Conservation (phyloP, 2,888 invertebrate species). For the Alsophila aescularia region DNA sequence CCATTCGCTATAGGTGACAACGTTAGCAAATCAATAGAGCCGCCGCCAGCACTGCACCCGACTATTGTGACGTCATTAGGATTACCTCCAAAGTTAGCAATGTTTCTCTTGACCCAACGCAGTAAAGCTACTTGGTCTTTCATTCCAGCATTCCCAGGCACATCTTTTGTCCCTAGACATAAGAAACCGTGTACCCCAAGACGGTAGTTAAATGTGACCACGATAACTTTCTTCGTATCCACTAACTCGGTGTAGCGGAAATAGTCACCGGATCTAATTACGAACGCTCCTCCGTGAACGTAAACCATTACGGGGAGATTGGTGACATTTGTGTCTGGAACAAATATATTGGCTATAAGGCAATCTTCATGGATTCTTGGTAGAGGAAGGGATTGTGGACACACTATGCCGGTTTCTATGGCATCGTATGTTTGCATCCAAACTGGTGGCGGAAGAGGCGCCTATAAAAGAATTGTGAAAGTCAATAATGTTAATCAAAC, state of each 20-base stretch:
- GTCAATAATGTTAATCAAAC: background rate
- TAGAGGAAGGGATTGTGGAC: slow-evolving; percentile 10
- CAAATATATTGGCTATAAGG: slow-evolving; percentile 27
- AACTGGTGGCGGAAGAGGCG: slow-evolving; percentile 21
- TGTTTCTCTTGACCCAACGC: slow-evolving; percentile 35
- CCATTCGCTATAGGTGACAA: slow-evolving; percentile 29
- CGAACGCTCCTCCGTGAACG: slow-evolving; percentile 36
- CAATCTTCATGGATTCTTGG: slow-evolving; percentile 24
- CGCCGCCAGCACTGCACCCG: slow-evolving; percentile 32
- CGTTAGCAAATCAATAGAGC: slow-evolving; percentile 27
- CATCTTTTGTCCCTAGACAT: slow-evolving; percentile 38
- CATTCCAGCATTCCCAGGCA: slow-evolving; percentile 40
- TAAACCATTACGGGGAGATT: slow-evolving; percentile 36
- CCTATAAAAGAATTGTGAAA: slow-evolving; percentile 10
- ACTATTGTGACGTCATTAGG: slow-evolving; percentile 33
- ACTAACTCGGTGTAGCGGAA: slow-evolving; percentile 11
- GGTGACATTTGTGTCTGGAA: slow-evolving; percentile 32
- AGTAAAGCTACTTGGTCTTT: slow-evolving; percentile 36
- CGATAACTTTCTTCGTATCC: slow-evolving; percentile 28
- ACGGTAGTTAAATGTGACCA: slow-evolving; percentile 38
- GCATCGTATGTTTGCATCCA: slow-evolving; percentile 23
- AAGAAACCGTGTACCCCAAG: slow-evolving; percentile 37
- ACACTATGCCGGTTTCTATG: slow-evolving; percentile 1
- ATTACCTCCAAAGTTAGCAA: slow-evolving; percentile 37
- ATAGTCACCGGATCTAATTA: slow-evolving; percentile 17